Evolutionary conservation across 2,797 vertebrate genomes (phyloP).

Genomic region (Euphonia xanthogaster): DNA sequence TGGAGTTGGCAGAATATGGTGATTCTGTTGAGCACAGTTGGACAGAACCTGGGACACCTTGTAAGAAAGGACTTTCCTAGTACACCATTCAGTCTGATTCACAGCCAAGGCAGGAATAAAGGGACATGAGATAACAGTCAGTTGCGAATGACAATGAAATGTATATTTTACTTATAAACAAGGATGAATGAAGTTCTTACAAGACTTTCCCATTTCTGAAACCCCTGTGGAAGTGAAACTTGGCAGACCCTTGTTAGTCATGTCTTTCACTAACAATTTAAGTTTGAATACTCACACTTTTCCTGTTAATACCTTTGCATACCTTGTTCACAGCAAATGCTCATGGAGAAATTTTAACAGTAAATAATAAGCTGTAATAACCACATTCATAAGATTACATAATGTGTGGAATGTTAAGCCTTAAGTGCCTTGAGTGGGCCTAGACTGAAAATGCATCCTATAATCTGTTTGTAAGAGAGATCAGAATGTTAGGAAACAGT

Average conservation of each 20-base stretch:
- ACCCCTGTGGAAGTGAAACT: not conserved
- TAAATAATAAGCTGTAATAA: not conserved
- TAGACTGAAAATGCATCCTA: not conserved
- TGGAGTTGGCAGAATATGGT: not conserved
- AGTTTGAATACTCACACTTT: not conserved
- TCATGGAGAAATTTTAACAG: not conserved
- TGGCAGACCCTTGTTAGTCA: not conserved
- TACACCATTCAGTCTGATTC: not conserved
- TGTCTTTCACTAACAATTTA: not conserved
- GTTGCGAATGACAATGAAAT: not conserved
- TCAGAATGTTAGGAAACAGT: not conserved
- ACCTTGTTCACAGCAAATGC: not conserved
- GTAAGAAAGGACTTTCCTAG: not conserved
- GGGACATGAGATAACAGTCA: not conserved
- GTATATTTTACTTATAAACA: not conserved
- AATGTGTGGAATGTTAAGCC: not conserved
- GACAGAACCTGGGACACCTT: not conserved
- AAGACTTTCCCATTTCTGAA: not conserved
- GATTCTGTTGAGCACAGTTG: not conserved
- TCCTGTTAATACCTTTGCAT: not conserved
- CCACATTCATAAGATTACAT: not conserved
- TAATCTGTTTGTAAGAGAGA: not conserved
- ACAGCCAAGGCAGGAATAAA: not conserved
- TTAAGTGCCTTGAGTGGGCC: not conserved
- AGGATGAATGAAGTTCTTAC: not conserved